Conservation (phyloP, 2,113 vertebrate species). For the Triplophysa tibetana region DNA sequence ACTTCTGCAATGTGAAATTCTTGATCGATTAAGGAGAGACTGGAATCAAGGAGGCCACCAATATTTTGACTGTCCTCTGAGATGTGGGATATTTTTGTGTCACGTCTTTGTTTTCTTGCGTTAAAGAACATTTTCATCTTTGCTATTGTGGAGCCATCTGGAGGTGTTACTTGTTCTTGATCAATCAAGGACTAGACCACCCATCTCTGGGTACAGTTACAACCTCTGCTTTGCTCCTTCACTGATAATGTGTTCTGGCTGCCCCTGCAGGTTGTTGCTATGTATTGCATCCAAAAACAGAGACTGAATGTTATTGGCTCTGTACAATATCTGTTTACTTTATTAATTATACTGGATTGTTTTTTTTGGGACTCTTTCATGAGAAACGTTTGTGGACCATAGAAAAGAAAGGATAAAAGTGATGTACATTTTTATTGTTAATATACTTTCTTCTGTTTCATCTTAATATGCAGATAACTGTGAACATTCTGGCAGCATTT, state of each 20-base stretch:
- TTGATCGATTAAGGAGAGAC: background rate
- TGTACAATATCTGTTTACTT: background rate
- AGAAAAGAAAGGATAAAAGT: background rate
- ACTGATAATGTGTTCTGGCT: slow-evolving; percentile 31
- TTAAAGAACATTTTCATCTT: slow-evolving; percentile 25
- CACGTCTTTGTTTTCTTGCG: background rate
- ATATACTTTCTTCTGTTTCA: no score
- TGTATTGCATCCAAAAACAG: slow-evolving; percentile 35
- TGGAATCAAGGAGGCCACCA: background rate
- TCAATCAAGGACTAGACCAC: background rate
- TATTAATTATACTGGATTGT: background rate
- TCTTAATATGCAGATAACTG: no score
- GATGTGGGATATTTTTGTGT: background rate
- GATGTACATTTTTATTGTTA: background rate
- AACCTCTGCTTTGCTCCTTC: slow-evolving; percentile 12
- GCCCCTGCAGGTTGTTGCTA: slow-evolving; percentile 39
- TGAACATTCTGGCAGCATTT: no score
- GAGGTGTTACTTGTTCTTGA: slow-evolving; percentile 9
- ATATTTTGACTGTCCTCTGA: background rate
- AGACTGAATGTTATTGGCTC: slow-evolving; percentile 1
- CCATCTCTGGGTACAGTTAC: background rate
- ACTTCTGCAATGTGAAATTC: slow-evolving; percentile 13
- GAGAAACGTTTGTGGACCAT: background rate
- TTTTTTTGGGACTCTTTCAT: background rate
- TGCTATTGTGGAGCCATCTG: slow-evolving; percentile 18